A percentile compares a stretch with the other conserved stretches of the same genome.
These are phyloP conservation scores for Neoascia interrupta DNA, from an alignment of 2,888 invertebrate species.

Conservation along the genomic window DNA sequence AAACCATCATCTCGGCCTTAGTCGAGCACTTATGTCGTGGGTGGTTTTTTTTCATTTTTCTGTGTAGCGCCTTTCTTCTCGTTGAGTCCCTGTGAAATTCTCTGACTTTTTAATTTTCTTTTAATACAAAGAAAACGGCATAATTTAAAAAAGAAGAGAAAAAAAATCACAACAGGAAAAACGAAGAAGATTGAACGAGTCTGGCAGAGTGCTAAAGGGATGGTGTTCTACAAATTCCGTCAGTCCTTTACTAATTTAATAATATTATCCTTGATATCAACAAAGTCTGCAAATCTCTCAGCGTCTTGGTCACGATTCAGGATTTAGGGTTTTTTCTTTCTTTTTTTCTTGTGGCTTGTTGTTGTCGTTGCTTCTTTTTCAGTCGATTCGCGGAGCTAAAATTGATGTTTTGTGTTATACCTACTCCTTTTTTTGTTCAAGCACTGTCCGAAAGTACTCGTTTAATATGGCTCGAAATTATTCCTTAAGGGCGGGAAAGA, in stretches of 20 bases:
- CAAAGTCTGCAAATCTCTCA: conserved; percentile 45
- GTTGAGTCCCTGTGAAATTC: background rate
- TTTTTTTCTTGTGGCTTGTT: too few relatives aligned
- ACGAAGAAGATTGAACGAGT: background rate
- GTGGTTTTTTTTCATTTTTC: background rate
- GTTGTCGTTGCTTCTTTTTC: too few relatives aligned
- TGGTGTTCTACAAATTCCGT: conserved; percentile 10
- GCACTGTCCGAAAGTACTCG: conserved; percentile 1
- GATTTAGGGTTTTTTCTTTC: conserved; percentile 22
- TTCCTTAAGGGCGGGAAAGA: conserved; percentile 23
- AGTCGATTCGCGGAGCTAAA: conserved; percentile 20
- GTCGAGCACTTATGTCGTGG: background rate
- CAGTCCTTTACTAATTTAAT: conserved; percentile 57
- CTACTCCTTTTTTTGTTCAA: background rate
- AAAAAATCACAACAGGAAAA: background rate
- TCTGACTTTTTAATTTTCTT: conserved; percentile 46
- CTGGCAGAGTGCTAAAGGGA: background rate
- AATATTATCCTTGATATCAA: conserved; percentile 43
- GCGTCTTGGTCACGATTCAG: conserved; percentile 33
- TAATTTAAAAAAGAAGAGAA: conserved; percentile 30
- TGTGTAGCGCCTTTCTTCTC: background rate
- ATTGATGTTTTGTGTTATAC: conserved; percentile 3
- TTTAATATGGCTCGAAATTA: conserved; percentile 36
- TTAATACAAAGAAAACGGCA: conserved; percentile 31
- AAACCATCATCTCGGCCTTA: conserved; percentile 48